These are phyloP conservation scores for Pogonus chalceus DNA, from an alignment of 1,140 invertebrate genomes.

Conservation along the genomic window DNA sequence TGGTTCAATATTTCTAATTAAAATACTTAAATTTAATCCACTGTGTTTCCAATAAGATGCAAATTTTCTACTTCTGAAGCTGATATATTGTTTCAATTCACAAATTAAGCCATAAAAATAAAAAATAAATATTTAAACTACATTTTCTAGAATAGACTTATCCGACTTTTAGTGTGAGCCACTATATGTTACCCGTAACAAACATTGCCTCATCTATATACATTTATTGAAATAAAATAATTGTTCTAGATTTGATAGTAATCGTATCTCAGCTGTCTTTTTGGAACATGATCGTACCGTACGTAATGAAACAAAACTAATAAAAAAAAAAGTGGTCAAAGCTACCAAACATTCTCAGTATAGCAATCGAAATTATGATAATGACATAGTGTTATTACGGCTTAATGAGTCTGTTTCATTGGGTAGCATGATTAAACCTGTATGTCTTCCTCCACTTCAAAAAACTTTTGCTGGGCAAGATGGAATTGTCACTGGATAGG, in stretches of 20 bases:
- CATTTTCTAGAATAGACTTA: too few relatives aligned
- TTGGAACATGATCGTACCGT: conserved; percentile 62
- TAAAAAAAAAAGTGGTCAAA: conserved; percentile 44
- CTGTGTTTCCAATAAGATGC: too few relatives aligned
- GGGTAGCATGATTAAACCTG: conserved; percentile 50
- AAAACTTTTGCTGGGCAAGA: conserved; percentile 43
- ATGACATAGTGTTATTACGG: conserved; percentile 69
- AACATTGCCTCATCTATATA: too few relatives aligned
- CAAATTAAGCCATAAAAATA: too few relatives aligned
- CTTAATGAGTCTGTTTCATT: conserved; percentile 47
- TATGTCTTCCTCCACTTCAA: conserved; percentile 56
- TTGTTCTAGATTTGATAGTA: conserved; percentile 47
- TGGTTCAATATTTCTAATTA: too few relatives aligned
- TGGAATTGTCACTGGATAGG: conserved; percentile 57
- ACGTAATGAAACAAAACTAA: conserved; percentile 45
- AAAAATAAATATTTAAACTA: too few relatives aligned
- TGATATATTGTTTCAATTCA: too few relatives aligned
- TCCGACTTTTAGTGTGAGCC: too few relatives aligned
- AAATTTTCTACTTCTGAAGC: too few relatives aligned
- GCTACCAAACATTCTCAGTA: conserved; percentile 60
- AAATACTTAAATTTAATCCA: too few relatives aligned
- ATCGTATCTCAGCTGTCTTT: conserved; percentile 50
- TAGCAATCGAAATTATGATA: conserved; percentile 55
- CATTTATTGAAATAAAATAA: too few relatives aligned
- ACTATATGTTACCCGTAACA: too few relatives aligned